Base-by-base conservation (phyloP, 2,797 vertebrate species). In the Epinephelus awoara region DNA sequence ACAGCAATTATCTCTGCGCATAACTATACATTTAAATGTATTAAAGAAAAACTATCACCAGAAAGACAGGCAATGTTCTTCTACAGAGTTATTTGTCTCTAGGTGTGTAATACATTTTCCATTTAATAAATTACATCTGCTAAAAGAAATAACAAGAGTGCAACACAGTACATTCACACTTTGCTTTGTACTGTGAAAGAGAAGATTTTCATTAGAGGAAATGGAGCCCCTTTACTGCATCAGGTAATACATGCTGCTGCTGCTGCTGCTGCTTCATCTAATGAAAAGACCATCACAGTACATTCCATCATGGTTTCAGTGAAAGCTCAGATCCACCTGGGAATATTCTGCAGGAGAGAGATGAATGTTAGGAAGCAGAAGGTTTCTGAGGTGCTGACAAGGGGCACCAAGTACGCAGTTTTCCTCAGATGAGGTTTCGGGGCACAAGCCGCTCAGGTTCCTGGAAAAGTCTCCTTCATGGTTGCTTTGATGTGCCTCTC, bases 371-470 rank as follows among this genome's bases (percentile, higher is more conserved):
- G 84, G 74, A 83, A 75, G 84, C 80, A 85, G 69, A 79, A 61
- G 80, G 77, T 84, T 89, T 79, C 76, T 68, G 77, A 71, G 77
- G 81, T 90, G 91, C 88, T 92, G 93, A 94, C 88, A 92, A 76
- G 85, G 66, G 70, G 81, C 88, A 81, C 55, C 58, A 51, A 83
- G 68, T 58, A 72, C 44, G 14, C 65, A n/a, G 58, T 34, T 78
- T 46, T 88, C 73, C 75, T 87, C 78, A 78, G 80, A 88, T 87
- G 88, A 82, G 67, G 59, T 84, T 89, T 83, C 65, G 59, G 81
- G 68, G 59, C 64, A 85, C 51, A 67, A 52, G 38, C 34, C n/a
- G 55, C 75, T 85, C 67, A 14, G 59, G 55, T 83, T 85, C 65
- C 64, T 68, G 67, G 58, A 85, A 84, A 85, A 27, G 29, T 61